phyloP scores from a whole-genome alignment of 2,888 invertebrate species.

The Lithophane semibrunnea region DNA sequence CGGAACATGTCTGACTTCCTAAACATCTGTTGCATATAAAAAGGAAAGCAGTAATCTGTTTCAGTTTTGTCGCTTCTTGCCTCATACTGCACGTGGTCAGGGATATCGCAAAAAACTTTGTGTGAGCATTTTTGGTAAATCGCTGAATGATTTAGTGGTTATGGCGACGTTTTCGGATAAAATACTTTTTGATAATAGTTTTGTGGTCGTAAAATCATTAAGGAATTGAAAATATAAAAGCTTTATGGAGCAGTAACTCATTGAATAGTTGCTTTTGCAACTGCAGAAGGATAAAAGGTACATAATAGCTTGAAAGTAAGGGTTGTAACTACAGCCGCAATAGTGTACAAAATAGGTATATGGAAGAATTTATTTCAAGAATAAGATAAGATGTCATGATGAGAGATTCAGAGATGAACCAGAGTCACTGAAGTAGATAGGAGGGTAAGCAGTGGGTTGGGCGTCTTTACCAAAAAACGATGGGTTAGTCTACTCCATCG shows the following conservation, averaged over 20 bases:
- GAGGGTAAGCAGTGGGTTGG: neutral
- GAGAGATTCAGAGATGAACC: no score
- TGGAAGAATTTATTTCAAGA: neutral
- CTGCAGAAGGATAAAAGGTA: neutral
- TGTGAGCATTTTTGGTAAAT: conserved; percentile 45
- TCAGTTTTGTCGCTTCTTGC: conserved; percentile 61
- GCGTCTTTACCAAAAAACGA: neutral
- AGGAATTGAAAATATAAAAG: conserved; percentile 1
- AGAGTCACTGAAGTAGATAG: neutral
- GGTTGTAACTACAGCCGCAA: neutral
- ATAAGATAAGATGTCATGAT: neutral
- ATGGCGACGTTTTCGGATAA: neutral
- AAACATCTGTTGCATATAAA: conserved; percentile 65
- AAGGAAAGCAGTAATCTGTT: conserved; percentile 58
- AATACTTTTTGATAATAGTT: neutral
- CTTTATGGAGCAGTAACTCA: neutral
- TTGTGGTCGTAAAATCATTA: conserved; percentile 7
- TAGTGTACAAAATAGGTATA: neutral
- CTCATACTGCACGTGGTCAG: conserved; percentile 38
- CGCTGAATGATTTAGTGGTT: conserved; percentile 12
- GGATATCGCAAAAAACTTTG: conserved; percentile 44
- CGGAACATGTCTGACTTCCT: conserved; percentile 53
- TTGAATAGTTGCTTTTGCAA: neutral
- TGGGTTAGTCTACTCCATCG: no score
- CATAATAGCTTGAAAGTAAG: neutral